Percentiles rank a stretch among this genome's conserved stretches.
These are phyloP conservation scores for Eolophus roseicapilla DNA, from an alignment of 2,113 vertebrate genomes.

Conservation along the genomic window DNA sequence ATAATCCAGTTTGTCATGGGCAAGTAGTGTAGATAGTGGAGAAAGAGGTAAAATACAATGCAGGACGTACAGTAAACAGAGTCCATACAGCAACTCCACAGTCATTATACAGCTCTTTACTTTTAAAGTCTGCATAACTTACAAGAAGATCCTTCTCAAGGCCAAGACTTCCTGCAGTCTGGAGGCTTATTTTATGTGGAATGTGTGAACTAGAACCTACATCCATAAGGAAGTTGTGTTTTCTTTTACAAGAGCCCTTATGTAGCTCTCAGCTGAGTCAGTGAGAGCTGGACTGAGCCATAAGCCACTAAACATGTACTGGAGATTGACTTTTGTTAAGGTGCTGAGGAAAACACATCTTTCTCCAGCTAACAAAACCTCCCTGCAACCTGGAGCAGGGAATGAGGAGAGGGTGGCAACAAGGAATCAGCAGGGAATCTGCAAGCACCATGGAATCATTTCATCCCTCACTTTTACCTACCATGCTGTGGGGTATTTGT, in stretches of 20 bases:
- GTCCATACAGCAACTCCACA: background rate
- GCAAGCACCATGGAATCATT: background rate
- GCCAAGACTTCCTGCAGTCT: background rate
- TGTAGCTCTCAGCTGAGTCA: no score
- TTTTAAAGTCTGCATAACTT: background rate
- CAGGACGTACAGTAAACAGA: background rate
- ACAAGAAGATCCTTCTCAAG: background rate
- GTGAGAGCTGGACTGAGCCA: background rate
- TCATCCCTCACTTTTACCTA: background rate
- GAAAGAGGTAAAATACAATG: background rate
- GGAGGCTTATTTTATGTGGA: background rate
- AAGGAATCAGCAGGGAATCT: background rate
- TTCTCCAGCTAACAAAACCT: background rate
- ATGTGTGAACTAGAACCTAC: background rate
- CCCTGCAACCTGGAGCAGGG: background rate
- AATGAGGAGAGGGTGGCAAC: background rate
- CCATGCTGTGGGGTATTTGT: background rate
- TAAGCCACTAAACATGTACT: background rate
- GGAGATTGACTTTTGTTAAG: background rate
- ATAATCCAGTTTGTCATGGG: background rate
- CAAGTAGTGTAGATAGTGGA: background rate
- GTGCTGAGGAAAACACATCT: background rate
- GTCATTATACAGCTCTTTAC: background rate
- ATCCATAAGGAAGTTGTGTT: background rate
- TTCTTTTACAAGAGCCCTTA: background rate